Percentiles rank a stretch among this genome's conserved stretches.
phyloP scores from a whole-genome alignment of 2,113 vertebrate genomes.

The Grus americana region DNA sequence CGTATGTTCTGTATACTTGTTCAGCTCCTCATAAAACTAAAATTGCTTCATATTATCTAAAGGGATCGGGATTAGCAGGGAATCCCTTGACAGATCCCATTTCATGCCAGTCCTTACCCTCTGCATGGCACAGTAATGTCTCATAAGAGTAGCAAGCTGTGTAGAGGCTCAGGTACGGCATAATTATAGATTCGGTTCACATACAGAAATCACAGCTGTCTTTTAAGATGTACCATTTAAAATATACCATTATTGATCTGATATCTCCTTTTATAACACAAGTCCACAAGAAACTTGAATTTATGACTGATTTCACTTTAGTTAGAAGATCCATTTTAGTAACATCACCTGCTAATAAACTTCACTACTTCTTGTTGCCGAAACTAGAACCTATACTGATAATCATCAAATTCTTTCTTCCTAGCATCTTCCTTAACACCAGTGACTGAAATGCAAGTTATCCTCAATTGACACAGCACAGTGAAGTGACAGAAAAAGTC shows the following conservation, averaged over 20 bases:
- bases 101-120: neutral
- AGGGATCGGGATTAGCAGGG: neutral
- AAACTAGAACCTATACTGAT: neutral
- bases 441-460: neutral
- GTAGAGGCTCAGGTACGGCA: neutral
- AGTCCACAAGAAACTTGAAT: neutral
- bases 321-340: neutral
- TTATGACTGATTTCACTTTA: neutral
- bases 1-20: neutral
- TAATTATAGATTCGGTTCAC: neutral
- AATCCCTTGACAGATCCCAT: neutral
- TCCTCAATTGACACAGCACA: neutral
- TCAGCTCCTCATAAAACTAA: neutral
- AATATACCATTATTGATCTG: neutral
- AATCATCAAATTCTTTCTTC: neutral
- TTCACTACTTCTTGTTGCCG: neutral
- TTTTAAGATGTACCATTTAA: neutral
- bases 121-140: fast-evolving
- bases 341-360: neutral
- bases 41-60: neutral
- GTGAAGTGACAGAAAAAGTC: neutral
- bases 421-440: neutral
- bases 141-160: neutral
- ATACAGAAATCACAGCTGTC: neutral
- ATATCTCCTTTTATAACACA: neutral